A percentile compares a stretch with the other conserved stretches of the same genome.
Evolutionary conservation across 2,888 invertebrate species (phyloP).

Genomic region (Polylopha cassiicola): DNA sequence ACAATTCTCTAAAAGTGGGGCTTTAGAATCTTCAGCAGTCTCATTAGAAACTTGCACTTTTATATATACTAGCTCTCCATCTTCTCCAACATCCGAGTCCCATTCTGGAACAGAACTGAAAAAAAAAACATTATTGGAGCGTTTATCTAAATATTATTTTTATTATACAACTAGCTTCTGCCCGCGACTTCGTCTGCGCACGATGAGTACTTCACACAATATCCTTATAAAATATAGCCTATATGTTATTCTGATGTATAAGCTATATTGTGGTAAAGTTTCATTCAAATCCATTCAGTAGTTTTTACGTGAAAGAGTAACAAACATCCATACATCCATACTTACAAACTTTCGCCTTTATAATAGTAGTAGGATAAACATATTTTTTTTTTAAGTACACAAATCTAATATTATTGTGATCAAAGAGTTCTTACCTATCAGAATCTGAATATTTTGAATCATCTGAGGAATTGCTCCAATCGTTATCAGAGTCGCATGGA

Average conservation of each 20-base stretch:
- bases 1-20: conserved; percentile 60
- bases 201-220: no score
- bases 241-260: no score
- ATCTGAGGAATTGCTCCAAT: conserved; percentile 66
- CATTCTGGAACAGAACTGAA: conserved; percentile 81
- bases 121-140: no score
- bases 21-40: conserved; percentile 32
- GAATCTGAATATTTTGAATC: conserved; percentile 78
- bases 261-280: no score
- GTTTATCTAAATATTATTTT: no score
- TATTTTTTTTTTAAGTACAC: conserved; percentile 3
- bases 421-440: conserved; percentile 66
- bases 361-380: neutral
- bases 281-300: no score
- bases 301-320: no score
- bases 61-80: conserved; percentile 82
- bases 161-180: no score
- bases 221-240: no score
- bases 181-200: no score
- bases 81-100: conserved; percentile 80
- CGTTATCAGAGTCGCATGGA: conserved; percentile 65
- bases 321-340: no score
- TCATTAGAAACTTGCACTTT: conserved; percentile 63
- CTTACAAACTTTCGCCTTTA: no score
- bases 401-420: neutral